Conservation (phyloP, 2,888 invertebrate species). For the Iphiclides podalirius region DNA sequence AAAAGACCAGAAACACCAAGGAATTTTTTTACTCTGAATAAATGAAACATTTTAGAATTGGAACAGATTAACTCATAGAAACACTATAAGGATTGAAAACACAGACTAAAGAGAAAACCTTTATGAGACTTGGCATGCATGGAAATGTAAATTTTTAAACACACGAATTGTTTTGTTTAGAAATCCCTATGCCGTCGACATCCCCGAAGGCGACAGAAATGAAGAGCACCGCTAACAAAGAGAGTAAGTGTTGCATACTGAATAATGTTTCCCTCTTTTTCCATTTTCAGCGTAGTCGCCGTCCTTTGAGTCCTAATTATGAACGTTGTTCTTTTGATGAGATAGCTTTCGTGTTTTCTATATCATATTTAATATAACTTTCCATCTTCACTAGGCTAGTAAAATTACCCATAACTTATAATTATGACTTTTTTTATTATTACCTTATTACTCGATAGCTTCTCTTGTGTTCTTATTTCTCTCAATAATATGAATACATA, state of each 20-base stretch:
- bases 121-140: neutral
- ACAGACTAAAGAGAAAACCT: no score
- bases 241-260: slow-evolving; percentile 78
- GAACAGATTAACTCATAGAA: no score
- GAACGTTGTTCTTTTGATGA: neutral
- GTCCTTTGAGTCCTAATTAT: slow-evolving; percentile 18
- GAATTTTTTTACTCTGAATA: no score
- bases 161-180: slow-evolving; percentile 57
- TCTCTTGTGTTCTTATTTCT: no score
- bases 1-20: no score
- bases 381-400: no score
- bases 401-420: no score
- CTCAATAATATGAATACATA: no score
- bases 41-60: no score
- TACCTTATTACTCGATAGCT: no score
- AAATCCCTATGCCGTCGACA: slow-evolving; percentile 93
- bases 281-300: slow-evolving; percentile 6
- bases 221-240: slow-evolving; percentile 87
- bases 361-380: neutral
- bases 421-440: no score
- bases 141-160: neutral
- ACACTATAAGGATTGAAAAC: no score
- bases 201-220: slow-evolving; percentile 91
- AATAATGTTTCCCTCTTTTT: slow-evolving; percentile 1
- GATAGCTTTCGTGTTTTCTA: neutral